Base-by-base conservation (phyloP, 2,888 invertebrate genomes). In the Tetragonisca angustula region DNA sequence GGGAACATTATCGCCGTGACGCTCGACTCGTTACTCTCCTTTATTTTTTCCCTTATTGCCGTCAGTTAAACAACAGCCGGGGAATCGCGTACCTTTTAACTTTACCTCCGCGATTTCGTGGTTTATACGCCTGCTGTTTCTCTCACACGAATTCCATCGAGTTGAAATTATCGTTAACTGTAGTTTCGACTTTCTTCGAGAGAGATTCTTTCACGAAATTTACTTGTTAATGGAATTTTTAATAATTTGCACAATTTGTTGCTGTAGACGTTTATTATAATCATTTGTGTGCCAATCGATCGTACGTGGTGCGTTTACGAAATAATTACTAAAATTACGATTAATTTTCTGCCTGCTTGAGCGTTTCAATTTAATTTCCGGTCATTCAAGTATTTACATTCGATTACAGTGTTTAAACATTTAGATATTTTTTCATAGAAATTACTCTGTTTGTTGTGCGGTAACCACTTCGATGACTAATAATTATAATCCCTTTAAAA, bases 1-100 rank as follows among this genome's bases (percentile, higher is more conserved):
- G 49, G 21, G 81, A 68, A 76, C 79, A 82, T 74, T 70, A 79
- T 79, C 69, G 81, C 56, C 59, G 69, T 36, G 50, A 69, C 72
- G 76, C n/a, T 65, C 1, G 19, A 61, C 64, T 50, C n/a, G 65
- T 27, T 43, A 19, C 36, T 32, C 24, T 62, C n/a, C 52, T 65
- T 67, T 76, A 19, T 72, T 79, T 76, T 69, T 62, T 19, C 49
- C 32, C 52, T 24, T 32, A 56, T 79, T 52, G 36, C 73, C 68
- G 24, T 72, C 79, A 27, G 73, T 81, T 79, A 43, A 79, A 74
- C 59, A 64, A 64, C 67, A 81, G 36, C 62, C 56, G 65, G 27
- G 36, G 43, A 64, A 59, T 52, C 49, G 43, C 17, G 24, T 54
- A 61, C 59, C 78, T 67, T 72, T 43, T 62, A 24, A 52, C 52